Percentiles rank a stretch among this genome's conserved stretches.
Evolutionary conservation across 2,113 vertebrate genomes (phyloP).

Genomic region (Pseudorectes ferrugineus): DNA sequence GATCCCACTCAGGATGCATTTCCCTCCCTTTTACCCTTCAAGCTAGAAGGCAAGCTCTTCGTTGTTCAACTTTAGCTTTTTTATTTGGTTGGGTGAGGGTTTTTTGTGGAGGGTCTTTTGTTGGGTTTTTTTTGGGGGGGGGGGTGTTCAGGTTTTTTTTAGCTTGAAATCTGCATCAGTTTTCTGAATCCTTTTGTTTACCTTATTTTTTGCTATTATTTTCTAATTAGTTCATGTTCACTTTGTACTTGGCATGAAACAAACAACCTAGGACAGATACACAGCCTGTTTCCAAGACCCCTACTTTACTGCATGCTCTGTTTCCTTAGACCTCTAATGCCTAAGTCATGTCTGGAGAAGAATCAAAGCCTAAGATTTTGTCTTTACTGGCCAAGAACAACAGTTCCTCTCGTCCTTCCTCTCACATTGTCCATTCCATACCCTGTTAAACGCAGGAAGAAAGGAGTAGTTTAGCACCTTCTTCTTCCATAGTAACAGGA

Average conservation of each 20-base stretch:
- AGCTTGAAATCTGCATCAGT: neutral
- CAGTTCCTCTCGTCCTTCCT: neutral
- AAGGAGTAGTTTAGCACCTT: neutral
- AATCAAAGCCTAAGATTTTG: constrained; percentile 21
- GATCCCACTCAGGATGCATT: neutral
- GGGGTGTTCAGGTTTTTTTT: neutral
- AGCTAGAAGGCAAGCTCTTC: neutral
- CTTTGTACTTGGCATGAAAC: neutral
- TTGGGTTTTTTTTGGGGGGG: neutral
- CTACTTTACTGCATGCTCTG: neutral
- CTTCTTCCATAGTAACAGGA: neutral
- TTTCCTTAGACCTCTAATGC: neutral
- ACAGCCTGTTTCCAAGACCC: neutral
- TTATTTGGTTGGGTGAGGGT: neutral
- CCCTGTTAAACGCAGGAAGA: neutral
- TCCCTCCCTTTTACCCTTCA: neutral
- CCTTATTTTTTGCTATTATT: neutral
- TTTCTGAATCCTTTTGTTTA: neutral
- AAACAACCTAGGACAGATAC: neutral
- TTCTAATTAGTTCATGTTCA: neutral
- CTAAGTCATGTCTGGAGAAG: neutral
- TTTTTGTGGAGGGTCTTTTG: neutral
- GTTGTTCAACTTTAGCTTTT: neutral
- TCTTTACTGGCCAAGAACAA: constrained; percentile 11
- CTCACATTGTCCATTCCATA: neutral